Evolutionary conservation across 2,797 vertebrate species (phyloP), one percentile per base, ranked within the genome.

Genomic region (Jordanella pulchra): DNA sequence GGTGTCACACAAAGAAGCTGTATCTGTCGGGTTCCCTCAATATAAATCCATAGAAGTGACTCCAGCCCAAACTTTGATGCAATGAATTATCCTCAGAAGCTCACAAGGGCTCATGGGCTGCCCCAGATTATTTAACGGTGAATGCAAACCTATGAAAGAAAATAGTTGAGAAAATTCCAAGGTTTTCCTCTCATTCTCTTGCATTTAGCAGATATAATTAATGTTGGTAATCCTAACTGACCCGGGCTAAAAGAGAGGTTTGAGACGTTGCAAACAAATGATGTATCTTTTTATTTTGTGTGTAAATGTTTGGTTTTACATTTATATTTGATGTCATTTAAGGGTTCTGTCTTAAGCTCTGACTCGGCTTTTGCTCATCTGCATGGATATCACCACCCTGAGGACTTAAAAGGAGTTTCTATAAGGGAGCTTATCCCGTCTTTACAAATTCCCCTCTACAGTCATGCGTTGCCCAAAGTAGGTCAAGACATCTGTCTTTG

Each of bases 321-420:
- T 39, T 25, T 21, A 48, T n/a, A 18, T 79, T 51, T 73, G 23
- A 44, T 86, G 13, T 84, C 21, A 75, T 78, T 77, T 65, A 77
- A 99, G 97, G 97, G 96, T 50, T 89, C 65, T 35, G 92, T 99
- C 82, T 88, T 95, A 12, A 93, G 93, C 3, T 99, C 97, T 78
- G 96, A 99, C 76, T 75, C 86, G 25, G 89, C 93, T 15, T 99
- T 97, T 87, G 95, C 97, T 17, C 93, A 95, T 83, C 95, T 99
- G 71, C 94, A 95, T 80, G 97, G 96, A 75, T 98, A 95, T 79
- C 72, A 89, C 42, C 79, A 92, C 15, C 23, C 86, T 0, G 94
- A 95, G 67, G 96, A 96, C 48, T 78, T 97, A 88, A 89, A 91
- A 13, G 96, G 97, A 53, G 78, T 93, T 32, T 87, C 76, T 45